Conservation (phyloP, 2,888 invertebrate species). For the Dinocampus coccinellae region DNA sequence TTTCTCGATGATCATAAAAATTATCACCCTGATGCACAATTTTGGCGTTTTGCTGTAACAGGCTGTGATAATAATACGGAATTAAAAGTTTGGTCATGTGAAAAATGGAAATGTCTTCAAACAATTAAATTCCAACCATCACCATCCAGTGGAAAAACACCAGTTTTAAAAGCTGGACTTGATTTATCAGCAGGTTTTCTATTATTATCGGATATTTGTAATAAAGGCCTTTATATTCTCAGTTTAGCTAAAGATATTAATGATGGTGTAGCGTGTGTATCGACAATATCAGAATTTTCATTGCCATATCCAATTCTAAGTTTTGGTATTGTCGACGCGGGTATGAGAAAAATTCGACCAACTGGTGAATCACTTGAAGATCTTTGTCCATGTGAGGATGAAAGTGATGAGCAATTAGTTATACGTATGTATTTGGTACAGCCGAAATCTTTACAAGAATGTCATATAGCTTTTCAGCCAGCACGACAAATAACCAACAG, state of each 20-base stretch:
- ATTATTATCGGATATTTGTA: constrained; percentile 88
- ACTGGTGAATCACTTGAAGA: constrained; percentile 71
- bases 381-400: constrained; percentile 71
- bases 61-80: constrained; percentile 91
- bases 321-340: constrained; percentile 88
- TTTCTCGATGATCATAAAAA: constrained; percentile 94
- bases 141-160: constrained; percentile 65
- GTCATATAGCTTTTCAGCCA: constrained; percentile 77
- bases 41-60: constrained; percentile 97
- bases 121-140: constrained; percentile 79
- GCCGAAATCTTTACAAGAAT: constrained; percentile 90
- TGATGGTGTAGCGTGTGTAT: constrained; percentile 77
- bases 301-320: constrained; percentile 90
- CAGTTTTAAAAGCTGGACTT: constrained; percentile 81
- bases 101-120: constrained; percentile 95
- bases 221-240: constrained; percentile 87
- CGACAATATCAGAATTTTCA: constrained; percentile 86
- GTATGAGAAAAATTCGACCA: constrained; percentile 65
- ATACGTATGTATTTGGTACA: constrained; percentile 84
- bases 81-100: constrained; percentile 94
- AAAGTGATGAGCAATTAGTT: constrained; percentile 72
- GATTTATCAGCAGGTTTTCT: constrained; percentile 90
- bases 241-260: constrained; percentile 76
- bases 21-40: constrained; percentile 81
- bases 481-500: constrained; percentile 54